A percentile compares a stretch with the other conserved stretches of the same genome.
Conservation (phyloP, 1,140 invertebrate species). For the Ctenoplectra terminalis region DNA sequence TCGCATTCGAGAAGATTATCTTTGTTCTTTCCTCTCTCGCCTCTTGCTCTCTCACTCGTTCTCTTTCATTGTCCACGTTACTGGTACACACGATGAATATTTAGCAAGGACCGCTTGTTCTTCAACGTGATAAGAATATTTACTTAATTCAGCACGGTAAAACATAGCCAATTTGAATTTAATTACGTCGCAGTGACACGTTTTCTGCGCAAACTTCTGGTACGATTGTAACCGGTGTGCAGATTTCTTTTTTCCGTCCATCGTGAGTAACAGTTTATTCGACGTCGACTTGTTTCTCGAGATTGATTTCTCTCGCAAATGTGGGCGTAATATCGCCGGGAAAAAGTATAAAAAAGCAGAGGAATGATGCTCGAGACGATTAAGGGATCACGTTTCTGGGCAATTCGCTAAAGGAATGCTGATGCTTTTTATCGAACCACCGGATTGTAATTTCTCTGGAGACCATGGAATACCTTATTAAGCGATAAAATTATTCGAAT, state of each 20-base stretch:
- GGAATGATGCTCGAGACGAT: not conserved
- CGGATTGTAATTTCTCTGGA: not conserved
- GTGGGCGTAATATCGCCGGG: not conserved
- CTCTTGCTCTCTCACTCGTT: not conserved
- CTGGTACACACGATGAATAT: conserved; percentile 71
- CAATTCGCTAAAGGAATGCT: not conserved
- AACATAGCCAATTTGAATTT: conserved; percentile 49
- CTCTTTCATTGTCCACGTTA: conserved; percentile 41
- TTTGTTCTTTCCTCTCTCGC: not conserved
- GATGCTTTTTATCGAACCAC: not conserved
- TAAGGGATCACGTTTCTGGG: not conserved
- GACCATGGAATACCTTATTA: not conserved
- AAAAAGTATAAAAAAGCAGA: not conserved
- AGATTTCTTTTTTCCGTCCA: not conserved
- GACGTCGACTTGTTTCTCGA: not conserved
- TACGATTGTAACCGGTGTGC: not conserved
- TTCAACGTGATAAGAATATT: conserved; percentile 63
- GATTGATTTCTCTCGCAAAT: conserved; percentile 25
- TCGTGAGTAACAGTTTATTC: not conserved
- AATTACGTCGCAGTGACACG: conserved; percentile 42
- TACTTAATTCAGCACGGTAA: not conserved
- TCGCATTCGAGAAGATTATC: conserved; percentile 49
- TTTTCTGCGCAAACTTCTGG: conserved; percentile 15
- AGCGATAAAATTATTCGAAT: too few relatives aligned
- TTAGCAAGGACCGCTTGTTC: conserved; percentile 63